phyloP scores from a whole-genome alignment of 2,888 invertebrate genomes.

The Charanyca ferruginea region DNA sequence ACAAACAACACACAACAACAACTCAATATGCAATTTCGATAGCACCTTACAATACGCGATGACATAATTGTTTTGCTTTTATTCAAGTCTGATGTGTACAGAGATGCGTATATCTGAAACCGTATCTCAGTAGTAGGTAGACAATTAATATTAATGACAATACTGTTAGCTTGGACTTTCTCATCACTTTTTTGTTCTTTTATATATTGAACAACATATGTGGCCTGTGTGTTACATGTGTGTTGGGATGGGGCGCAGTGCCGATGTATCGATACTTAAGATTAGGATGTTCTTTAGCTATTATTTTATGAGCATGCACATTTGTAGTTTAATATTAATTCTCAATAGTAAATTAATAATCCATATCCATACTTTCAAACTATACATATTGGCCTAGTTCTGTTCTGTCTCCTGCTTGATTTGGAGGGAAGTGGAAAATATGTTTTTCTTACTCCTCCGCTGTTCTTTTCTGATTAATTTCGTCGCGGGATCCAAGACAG shows the following conservation, averaged over 20 bases:
- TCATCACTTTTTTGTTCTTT: conserved; percentile 73
- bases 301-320: too few relatives aligned
- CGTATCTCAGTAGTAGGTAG: conserved; percentile 17
- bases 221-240: conserved; percentile 73
- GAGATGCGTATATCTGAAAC: neutral
- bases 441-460: too few relatives aligned
- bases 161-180: conserved; percentile 72
- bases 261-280: conserved; percentile 21
- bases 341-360: too few relatives aligned
- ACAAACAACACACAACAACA: too few relatives aligned
- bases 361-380: too few relatives aligned
- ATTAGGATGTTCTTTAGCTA: neutral
- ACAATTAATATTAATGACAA: conserved; percentile 44
- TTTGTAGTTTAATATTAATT: too few relatives aligned
- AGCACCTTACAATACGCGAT: neutral
- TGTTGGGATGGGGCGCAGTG: conserved; percentile 67
- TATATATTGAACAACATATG: conserved; percentile 66
- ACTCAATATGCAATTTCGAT: neutral
- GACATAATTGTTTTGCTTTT: neutral
- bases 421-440: too few relatives aligned
- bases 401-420: too few relatives aligned
- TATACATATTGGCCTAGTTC: too few relatives aligned
- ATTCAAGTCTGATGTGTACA: neutral
- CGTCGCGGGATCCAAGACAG: too few relatives aligned
- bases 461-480: too few relatives aligned